These are phyloP conservation scores for Lutraria rhynchaena DNA, from an alignment of 1,140 invertebrate species.

Conservation along the genomic window DNA sequence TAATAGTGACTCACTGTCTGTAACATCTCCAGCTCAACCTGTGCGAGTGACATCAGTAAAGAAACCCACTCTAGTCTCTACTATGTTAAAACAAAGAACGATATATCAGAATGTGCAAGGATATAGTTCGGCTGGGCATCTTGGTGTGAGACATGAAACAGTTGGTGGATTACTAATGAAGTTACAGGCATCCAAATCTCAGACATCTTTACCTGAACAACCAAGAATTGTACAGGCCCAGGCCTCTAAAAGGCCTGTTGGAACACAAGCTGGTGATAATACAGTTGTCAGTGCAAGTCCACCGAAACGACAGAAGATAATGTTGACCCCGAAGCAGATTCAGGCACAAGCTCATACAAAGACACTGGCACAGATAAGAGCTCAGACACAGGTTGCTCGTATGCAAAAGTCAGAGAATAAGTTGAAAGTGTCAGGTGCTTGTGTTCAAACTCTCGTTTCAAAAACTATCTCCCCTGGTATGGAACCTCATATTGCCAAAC, in stretches of 20 bases:
- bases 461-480: conserved; percentile 6
- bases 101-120: conserved; percentile 70
- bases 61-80: conserved; percentile 74
- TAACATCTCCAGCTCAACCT: conserved; percentile 47
- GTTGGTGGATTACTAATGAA: conserved; percentile 62
- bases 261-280: conserved; percentile 29
- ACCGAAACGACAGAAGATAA: conserved; percentile 58
- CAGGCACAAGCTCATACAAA: conserved; percentile 69
- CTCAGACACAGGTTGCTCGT: conserved; percentile 69
- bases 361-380: conserved; percentile 75
- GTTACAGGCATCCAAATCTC: conserved; percentile 50
- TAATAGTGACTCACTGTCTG: conserved; percentile 9
- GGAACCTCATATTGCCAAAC: conserved; percentile 3
- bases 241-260: conserved; percentile 45
- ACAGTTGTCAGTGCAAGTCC: conserved; percentile 48
- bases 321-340: conserved; percentile 41
- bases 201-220: conserved; percentile 29
- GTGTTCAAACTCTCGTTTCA: conserved; percentile 3
- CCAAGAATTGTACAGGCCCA: not conserved
- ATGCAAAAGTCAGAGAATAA: conserved; percentile 61
- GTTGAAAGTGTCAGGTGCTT: conserved; percentile 38
- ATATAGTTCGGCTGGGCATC: not conserved
- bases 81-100: conserved; percentile 77
- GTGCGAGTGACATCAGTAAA: conserved; percentile 63
- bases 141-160: not conserved